Conservation (phyloP, 2,797 vertebrate species). For the Melanotaenia parkinsoni region DNA sequence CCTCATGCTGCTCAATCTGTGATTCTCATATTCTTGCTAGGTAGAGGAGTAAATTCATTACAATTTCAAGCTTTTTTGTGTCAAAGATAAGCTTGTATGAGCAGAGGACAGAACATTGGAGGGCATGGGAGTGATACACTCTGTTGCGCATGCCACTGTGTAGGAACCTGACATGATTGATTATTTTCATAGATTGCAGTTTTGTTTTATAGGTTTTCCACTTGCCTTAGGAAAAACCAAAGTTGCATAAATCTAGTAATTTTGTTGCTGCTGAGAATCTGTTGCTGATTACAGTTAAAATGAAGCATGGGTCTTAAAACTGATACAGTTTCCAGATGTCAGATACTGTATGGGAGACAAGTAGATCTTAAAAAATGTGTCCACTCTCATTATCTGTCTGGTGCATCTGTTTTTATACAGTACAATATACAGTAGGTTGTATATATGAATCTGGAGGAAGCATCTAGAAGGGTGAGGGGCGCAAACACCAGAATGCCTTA, state of each 20-base stretch:
- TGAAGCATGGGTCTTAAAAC: slow-evolving; percentile 61
- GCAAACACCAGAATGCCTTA: too few species aligned
- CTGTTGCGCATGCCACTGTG: slow-evolving; percentile 23
- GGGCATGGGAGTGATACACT: slow-evolving; percentile 21
- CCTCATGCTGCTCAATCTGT: slow-evolving; percentile 60
- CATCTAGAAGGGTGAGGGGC: slow-evolving; percentile 35
- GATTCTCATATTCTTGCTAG: slow-evolving; percentile 52
- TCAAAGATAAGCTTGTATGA: slow-evolving; percentile 18
- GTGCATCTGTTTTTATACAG: slow-evolving; percentile 30
- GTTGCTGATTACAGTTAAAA: slow-evolving; percentile 75
- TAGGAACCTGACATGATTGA: slow-evolving; percentile 35
- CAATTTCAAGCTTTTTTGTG: slow-evolving; percentile 15
- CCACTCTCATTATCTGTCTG: slow-evolving; percentile 25
- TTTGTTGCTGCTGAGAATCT: slow-evolving; percentile 65
- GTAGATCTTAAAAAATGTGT: slow-evolving; percentile 41
- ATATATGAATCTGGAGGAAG: slow-evolving; percentile 54
- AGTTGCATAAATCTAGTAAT: slow-evolving; percentile 59
- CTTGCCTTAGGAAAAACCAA: slow-evolving; percentile 33
- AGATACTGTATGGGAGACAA: slow-evolving; percentile 61
- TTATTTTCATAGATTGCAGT: slow-evolving; percentile 33
- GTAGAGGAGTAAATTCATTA: slow-evolving; percentile 28
- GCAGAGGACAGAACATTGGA: slow-evolving; percentile 2
- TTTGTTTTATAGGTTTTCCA: slow-evolving; percentile 57
- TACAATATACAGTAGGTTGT: slow-evolving; percentile 17
- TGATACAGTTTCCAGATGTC: slow-evolving; percentile 76